A percentile compares a stretch with the other conserved stretches of the same genome.
phyloP scores from a whole-genome alignment of 2,888 invertebrate species.

The Bombylius discolor region DNA sequence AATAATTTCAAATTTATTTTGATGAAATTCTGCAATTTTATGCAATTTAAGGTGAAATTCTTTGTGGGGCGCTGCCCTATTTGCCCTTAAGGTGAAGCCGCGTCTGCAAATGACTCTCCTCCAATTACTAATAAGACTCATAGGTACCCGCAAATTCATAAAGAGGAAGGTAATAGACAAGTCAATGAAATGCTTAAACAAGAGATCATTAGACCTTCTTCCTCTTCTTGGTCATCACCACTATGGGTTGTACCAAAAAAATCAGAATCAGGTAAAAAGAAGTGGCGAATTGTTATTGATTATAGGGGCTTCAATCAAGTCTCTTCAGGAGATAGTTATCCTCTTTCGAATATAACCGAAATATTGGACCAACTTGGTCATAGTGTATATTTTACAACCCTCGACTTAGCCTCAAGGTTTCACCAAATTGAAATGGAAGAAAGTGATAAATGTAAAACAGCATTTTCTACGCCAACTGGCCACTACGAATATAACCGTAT shows the following conservation, averaged over 20 bases:
- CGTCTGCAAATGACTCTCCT: background rate
- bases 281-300: constrained; percentile 5
- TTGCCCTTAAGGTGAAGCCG: too few relatives aligned
- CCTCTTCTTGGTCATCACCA: too few relatives aligned
- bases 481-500: constrained; percentile 8
- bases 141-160: background rate
- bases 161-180: constrained; percentile 1
- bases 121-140: background rate
- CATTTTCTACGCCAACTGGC: constrained; percentile 1
- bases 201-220: too few relatives aligned
- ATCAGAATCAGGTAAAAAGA: constrained; percentile 4
- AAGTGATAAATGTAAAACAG: constrained; percentile 12
- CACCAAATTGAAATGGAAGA: constrained; percentile 12
- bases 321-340: constrained; percentile 15
- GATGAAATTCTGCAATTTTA: too few relatives aligned
- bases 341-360: constrained; percentile 14
- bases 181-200: constrained; percentile 3
- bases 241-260: too few relatives aligned
- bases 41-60: too few relatives aligned
- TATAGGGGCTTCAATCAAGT: too few relatives aligned
- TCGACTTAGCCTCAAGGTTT: constrained; percentile 13
- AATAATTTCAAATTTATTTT: too few relatives aligned
- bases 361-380: constrained; percentile 13
- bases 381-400: constrained; percentile 10
- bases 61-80: too few relatives aligned